phyloP scores from a whole-genome alignment of 1,140 invertebrate species.

The Magallana ariakensis region DNA sequence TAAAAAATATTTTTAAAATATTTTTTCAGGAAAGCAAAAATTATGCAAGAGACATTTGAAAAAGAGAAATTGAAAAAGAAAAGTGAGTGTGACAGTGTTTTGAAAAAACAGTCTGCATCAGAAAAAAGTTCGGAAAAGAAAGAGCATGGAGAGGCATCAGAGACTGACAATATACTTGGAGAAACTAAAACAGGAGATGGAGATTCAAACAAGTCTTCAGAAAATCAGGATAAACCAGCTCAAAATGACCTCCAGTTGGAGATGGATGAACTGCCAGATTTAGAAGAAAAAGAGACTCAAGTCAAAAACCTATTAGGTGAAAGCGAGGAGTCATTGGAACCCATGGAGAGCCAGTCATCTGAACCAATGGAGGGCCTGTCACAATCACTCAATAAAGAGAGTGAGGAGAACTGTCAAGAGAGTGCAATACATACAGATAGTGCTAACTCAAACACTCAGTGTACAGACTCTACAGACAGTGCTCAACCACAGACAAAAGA shows the following conservation, averaged over 20 bases:
- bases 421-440: background rate
- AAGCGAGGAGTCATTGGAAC: background rate
- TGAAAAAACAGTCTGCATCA: background rate
- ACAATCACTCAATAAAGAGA: background rate
- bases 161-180: constrained; percentile 45
- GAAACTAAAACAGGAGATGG: constrained; percentile 41
- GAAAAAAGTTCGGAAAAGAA: background rate
- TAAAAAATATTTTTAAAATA: background rate
- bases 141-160: background rate
- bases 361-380: background rate
- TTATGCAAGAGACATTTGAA: constrained; percentile 64
- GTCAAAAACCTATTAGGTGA: background rate
- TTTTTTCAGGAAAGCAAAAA: constrained; percentile 65
- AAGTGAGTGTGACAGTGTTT: constrained; percentile 27
- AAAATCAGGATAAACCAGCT: background rate
- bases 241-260: background rate
- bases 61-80: constrained; percentile 48
- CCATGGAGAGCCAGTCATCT: background rate
- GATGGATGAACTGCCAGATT: background rate
- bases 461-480: background rate
- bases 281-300: background rate
- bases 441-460: constrained; percentile 14
- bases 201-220: background rate
- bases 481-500: background rate
- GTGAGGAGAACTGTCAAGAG: background rate